Conservation (phyloP, 2,888 invertebrate species). For the Agriotes lineatus region DNA sequence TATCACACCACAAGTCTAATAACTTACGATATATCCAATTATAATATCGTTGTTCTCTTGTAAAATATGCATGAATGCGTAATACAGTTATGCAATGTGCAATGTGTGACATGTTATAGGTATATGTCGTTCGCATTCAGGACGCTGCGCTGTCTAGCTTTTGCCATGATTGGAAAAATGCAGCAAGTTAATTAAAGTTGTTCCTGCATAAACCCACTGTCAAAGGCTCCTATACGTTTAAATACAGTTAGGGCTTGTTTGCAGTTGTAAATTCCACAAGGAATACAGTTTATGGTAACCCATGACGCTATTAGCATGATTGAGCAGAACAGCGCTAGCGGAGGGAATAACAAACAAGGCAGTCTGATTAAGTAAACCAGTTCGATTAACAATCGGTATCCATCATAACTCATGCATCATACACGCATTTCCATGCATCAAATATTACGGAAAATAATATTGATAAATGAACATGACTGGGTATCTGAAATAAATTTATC, state of each 20-base stretch:
- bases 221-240: background rate
- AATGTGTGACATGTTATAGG: no score
- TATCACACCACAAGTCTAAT: no score
- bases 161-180: no score
- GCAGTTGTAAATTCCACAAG: slow-evolving; percentile 19
- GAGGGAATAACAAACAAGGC: slow-evolving; percentile 56
- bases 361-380: slow-evolving; percentile 55
- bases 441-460: slow-evolving; percentile 45
- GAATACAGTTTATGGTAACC: slow-evolving; percentile 26
- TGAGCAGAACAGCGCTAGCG: slow-evolving; percentile 54
- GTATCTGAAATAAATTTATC: background rate
- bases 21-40: no score
- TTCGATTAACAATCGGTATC: slow-evolving; percentile 57
- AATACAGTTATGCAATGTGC: no score
- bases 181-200: no score
- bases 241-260: slow-evolving; percentile 10
- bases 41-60: no score
- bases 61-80: no score
- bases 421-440: slow-evolving; percentile 51
- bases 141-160: no score
- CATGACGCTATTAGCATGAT: slow-evolving; percentile 57
- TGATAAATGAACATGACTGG: slow-evolving; percentile 25
- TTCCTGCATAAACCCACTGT: no score
- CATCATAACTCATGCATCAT: slow-evolving; percentile 58
- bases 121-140: no score